Conservation (phyloP, 2,113 vertebrate species). For the Struthidea cinerea region DNA sequence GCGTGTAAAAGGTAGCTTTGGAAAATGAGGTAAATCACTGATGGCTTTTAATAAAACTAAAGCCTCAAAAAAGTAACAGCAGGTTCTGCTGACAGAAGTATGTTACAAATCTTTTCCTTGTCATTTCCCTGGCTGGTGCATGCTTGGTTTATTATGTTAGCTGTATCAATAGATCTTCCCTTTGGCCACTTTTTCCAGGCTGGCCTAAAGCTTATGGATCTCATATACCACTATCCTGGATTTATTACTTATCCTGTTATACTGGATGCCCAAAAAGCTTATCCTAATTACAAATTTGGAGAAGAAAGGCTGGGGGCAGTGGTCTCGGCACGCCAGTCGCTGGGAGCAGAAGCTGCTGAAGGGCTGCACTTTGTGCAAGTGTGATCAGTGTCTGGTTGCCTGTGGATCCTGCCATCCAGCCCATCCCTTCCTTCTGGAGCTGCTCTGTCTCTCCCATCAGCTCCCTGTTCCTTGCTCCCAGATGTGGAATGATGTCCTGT, state of each 20-base stretch:
- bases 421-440: neutral
- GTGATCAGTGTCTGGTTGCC: neutral
- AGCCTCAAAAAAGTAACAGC: neutral
- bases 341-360: neutral
- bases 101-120: constrained; percentile 17
- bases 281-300: neutral
- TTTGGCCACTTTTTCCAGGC: neutral
- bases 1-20: neutral
- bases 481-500: fast-evolving
- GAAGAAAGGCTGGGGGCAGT: neutral
- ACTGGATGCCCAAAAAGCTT: neutral
- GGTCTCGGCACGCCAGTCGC: fast-evolving
- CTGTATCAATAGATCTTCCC: constrained; percentile 15
- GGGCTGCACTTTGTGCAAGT: neutral
- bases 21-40: neutral
- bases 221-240: neutral
- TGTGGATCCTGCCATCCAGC: neutral
- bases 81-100: neutral
- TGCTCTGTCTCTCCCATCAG: neutral
- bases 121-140: neutral
- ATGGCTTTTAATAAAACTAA: neutral
- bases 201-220: constrained; percentile 14
- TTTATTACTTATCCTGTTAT: neutral
- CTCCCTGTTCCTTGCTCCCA: neutral
- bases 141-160: neutral